These are phyloP conservation scores for Orchesellides sinensis DNA, from an alignment of 2,888 invertebrate species.

Conservation along the genomic window DNA sequence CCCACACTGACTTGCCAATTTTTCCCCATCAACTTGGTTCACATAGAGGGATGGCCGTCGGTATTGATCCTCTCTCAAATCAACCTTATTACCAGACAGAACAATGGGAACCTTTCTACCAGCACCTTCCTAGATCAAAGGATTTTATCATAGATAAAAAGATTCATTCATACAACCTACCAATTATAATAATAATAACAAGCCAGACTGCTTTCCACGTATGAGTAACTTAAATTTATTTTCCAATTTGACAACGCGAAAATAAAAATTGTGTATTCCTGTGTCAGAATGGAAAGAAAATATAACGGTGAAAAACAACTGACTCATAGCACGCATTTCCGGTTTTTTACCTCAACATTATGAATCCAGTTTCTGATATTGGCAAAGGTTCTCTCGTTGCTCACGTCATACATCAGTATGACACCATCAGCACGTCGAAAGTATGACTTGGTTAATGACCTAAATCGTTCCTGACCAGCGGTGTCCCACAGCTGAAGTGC, in stretches of 20 bases:
- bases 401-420: conserved; percentile 81
- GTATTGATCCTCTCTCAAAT: conserved; percentile 77
- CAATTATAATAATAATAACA: too few species aligned
- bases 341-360: conserved; percentile 78
- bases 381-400: conserved; percentile 80
- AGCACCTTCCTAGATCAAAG: conserved; percentile 78
- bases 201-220: too few species aligned
- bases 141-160: background rate
- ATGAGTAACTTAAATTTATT: too few species aligned
- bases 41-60: conserved; percentile 75
- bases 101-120: conserved; percentile 80
- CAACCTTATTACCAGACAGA: conserved; percentile 81
- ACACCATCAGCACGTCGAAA: conserved; percentile 82
- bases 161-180: background rate
- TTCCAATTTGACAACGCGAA: background rate
- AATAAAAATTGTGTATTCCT: background rate
- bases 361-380: conserved; percentile 81
- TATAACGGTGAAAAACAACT: conserved; percentile 19
- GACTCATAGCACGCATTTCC: conserved; percentile 44
- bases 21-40: conserved; percentile 77
- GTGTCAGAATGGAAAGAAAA: background rate
- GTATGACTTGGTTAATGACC: conserved; percentile 81
- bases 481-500: conserved; percentile 81
- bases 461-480: conserved; percentile 80
- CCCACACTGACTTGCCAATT: conserved; percentile 77